These are phyloP conservation scores for Gonioctena quinquepunctata DNA, from an alignment of 1,140 invertebrate genomes.

Conservation along the genomic window DNA sequence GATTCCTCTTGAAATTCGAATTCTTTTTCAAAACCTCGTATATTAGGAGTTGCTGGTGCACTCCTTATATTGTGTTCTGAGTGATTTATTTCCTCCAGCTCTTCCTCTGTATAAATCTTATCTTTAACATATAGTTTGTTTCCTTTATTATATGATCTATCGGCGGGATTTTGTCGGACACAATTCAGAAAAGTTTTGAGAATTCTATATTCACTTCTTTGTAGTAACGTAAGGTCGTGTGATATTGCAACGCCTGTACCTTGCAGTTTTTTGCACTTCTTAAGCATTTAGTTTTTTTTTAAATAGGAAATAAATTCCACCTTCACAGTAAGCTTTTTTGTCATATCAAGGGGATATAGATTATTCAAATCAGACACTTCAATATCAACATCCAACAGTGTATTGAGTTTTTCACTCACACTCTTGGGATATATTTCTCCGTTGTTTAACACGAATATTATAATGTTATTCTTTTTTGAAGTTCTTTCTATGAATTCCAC, in stretches of 20 bases:
- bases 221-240: neutral
- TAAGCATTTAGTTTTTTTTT: neutral
- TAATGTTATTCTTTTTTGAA: neutral
- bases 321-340: neutral
- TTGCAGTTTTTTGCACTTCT: neutral
- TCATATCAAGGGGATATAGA: neutral
- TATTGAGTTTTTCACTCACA: neutral
- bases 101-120: neutral
- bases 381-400: neutral
- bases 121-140: neutral
- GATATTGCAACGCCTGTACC: neutral
- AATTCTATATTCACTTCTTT: neutral
- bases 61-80: too few relatives aligned
- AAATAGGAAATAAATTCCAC: neutral
- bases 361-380: neutral
- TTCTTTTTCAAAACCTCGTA: too few relatives aligned
- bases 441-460: neutral
- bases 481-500: neutral
- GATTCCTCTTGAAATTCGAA: too few relatives aligned
- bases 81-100: too few relatives aligned
- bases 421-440: neutral
- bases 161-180: neutral
- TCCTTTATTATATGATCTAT: neutral
- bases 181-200: neutral
- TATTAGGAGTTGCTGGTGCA: too few relatives aligned